phyloP scores from a whole-genome alignment of 2,113 vertebrate species.

The Psittacus erithacus region DNA sequence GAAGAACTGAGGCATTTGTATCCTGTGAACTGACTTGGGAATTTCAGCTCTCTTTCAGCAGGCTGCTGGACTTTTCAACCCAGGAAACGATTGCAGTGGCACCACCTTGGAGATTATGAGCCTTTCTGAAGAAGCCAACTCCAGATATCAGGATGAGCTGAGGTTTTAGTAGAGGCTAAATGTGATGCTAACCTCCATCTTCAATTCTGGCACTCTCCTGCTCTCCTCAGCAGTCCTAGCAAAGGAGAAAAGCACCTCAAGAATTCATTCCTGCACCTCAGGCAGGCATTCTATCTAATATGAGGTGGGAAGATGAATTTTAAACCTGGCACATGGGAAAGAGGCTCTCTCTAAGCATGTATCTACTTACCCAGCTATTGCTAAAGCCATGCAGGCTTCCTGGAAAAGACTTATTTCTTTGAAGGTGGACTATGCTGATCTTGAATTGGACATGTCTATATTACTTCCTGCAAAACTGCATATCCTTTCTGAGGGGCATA shows the following conservation, averaged over 20 bases:
- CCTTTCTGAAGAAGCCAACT: not conserved
- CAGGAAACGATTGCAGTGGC: not conserved
- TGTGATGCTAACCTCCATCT: not conserved
- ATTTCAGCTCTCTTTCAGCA: not conserved
- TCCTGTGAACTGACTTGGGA: not conserved
- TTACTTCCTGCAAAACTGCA: conserved; percentile 64
- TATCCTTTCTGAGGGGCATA: conserved; percentile 62
- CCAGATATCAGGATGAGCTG: not conserved
- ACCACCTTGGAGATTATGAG: not conserved
- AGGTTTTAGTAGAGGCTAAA: not conserved
- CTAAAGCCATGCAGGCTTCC: conserved; percentile 14
- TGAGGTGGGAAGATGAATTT: not conserved
- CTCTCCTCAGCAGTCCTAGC: not conserved
- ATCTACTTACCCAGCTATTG: not conserved
- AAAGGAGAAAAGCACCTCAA: not conserved
- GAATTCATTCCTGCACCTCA: not conserved
- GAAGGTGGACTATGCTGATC: conserved; percentile 59
- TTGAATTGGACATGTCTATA: conserved; percentile 67
- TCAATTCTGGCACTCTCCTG: not conserved
- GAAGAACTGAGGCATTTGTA: not conserved
- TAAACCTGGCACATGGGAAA: not conserved
- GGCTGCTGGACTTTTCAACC: not conserved
- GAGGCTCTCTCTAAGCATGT: not conserved
- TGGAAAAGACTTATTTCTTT: conserved; percentile 56
- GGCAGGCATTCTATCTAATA: not conserved